Percentiles rank a stretch among this genome's conserved stretches.
Evolutionary conservation across 2,888 invertebrate species (phyloP).

Genomic region (Nebria salina): DNA sequence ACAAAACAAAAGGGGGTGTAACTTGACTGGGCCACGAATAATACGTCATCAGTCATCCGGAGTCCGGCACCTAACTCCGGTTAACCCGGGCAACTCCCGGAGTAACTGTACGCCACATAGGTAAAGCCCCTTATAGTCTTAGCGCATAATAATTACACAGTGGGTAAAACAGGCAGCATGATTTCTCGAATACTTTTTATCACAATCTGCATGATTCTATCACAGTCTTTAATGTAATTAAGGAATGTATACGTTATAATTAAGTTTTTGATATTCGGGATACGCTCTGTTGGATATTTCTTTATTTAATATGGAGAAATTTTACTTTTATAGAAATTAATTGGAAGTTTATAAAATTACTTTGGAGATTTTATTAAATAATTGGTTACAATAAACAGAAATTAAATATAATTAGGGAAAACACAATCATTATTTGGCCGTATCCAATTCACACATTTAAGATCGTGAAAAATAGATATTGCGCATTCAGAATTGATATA

Average conservation of each 20-base stretch:
- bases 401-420: no score
- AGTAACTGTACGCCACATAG: slow-evolving; percentile 19
- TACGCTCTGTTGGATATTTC: slow-evolving; percentile 34
- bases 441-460: no score
- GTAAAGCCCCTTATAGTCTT: slow-evolving; percentile 10
- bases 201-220: slow-evolving; percentile 26
- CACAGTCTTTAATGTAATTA: slow-evolving; percentile 32
- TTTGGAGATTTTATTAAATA: no score
- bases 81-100: slow-evolving; percentile 39
- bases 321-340: no score
- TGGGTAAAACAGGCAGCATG: slow-evolving; percentile 27
- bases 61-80: slow-evolving; percentile 54
- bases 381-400: no score
- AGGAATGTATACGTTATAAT: slow-evolving; percentile 41
- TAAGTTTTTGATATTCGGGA: slow-evolving; percentile 32
- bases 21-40: slow-evolving; percentile 56
- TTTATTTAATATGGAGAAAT: neutral
- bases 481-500: no score
- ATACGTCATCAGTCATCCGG: slow-evolving; percentile 61
- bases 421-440: no score
- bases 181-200: slow-evolving; percentile 39
- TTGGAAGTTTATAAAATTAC: no score
- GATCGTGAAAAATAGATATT: no score
- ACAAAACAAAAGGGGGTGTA: slow-evolving; percentile 55
- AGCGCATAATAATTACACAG: slow-evolving; percentile 33